Evolutionary conservation across 2,113 vertebrate genomes (phyloP).

Genomic region (Trogon surrucura): DNA sequence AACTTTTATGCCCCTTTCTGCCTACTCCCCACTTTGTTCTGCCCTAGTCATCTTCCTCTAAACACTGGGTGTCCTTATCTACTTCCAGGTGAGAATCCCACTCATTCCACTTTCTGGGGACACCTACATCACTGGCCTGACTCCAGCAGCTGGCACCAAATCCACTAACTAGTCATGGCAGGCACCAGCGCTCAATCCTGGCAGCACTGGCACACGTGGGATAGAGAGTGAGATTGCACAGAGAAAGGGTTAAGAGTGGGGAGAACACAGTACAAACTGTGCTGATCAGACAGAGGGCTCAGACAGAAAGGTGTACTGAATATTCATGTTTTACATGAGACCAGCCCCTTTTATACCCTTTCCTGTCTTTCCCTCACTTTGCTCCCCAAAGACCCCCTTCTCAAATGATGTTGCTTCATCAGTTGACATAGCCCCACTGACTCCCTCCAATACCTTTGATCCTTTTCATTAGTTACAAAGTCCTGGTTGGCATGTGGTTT

Average conservation of each 20-base stretch:
- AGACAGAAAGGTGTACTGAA: neutral
- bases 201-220: neutral
- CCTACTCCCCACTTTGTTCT: neutral
- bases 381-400: neutral
- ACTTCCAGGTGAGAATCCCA: neutral
- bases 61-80: neutral
- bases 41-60: neutral
- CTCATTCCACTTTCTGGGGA: neutral
- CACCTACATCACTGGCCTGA: neutral
- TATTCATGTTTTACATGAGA: neutral
- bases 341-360: rapidly evolving
- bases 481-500: neutral
- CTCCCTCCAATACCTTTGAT: neutral
- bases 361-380: neutral
- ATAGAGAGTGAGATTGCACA: neutral
- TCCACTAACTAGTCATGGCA: neutral
- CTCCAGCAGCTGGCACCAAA: neutral
- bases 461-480: neutral
- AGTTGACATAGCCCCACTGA: neutral
- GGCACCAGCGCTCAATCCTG: neutral
- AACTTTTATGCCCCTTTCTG: neutral
- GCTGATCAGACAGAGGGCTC: neutral
- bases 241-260: neutral
- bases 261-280: neutral
- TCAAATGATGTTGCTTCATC: neutral